phyloP scores from a whole-genome alignment of 2,797 vertebrate species.

The Syndactyla subalaris region DNA sequence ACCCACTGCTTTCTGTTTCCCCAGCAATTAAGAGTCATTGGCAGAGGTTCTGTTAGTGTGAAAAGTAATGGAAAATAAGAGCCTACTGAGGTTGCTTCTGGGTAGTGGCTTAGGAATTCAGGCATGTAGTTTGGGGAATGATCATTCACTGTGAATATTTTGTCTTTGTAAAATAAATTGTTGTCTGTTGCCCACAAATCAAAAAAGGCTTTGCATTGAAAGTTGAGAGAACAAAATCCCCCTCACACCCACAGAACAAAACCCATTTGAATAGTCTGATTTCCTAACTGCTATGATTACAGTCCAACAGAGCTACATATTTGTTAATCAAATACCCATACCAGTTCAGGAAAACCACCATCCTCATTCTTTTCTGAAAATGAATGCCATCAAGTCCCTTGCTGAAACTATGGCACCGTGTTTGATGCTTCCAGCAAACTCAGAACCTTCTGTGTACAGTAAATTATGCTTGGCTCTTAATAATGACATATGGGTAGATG shows the following conservation, averaged over 20 bases:
- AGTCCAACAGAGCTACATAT: neutral
- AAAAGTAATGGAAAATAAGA: neutral
- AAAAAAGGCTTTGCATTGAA: neutral
- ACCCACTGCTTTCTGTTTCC: neutral
- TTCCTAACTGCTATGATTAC: neutral
- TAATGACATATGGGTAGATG: conserved; percentile 1
- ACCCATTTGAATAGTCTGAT: neutral
- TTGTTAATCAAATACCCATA: neutral
- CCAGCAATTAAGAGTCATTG: neutral
- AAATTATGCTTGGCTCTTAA: neutral
- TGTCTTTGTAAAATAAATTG: neutral
- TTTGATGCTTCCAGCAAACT: neutral
- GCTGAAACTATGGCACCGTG: neutral
- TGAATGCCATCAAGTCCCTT: neutral
- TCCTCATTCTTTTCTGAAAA: neutral
- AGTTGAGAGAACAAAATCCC: neutral
- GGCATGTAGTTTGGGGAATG: neutral
- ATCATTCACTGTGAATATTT: neutral
- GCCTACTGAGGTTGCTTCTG: neutral
- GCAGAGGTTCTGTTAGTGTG: neutral
- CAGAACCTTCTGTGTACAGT: neutral
- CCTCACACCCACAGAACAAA: neutral
- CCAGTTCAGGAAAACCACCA: conserved; percentile 20
- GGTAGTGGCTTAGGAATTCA: neutral
- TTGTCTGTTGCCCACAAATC: neutral